A percentile compares a stretch with the other conserved stretches of the same genome.
Evolutionary conservation across 1,140 invertebrate genomes (phyloP).

Genomic region (Centruroides vittatus): DNA sequence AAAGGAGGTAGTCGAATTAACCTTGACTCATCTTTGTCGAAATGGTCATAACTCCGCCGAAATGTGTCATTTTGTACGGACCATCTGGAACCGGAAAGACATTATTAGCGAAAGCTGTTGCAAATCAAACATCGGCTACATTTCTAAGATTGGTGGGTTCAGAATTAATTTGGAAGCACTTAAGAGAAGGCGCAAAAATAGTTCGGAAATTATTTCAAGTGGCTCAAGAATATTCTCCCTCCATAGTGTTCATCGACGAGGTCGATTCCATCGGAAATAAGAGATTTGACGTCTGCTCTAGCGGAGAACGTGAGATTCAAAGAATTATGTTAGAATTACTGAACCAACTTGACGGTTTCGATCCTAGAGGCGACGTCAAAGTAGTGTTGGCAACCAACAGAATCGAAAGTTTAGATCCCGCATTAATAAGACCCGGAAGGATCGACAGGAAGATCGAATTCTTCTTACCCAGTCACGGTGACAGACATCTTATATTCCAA

Average conservation of each 20-base stretch:
- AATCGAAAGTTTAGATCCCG: conserved; percentile 98
- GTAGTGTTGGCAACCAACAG: conserved; percentile 99
- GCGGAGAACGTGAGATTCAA: conserved; percentile 98
- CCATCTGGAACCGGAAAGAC: conserved; percentile 57
- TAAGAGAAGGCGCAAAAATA: conserved; percentile 96
- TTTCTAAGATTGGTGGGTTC: conserved; percentile 97
- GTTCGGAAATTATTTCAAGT: conserved; percentile 95
- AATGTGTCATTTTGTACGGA: conserved; percentile 68
- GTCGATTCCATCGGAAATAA: conserved; percentile 99
- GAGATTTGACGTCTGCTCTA: conserved; percentile 97
- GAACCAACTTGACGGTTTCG: conserved; percentile 98
- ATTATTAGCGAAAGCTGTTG: conserved; percentile 94
- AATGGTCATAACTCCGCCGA: conserved; percentile 99
- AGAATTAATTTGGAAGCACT: conserved; percentile 97
- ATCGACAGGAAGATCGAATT: conserved; percentile 99
- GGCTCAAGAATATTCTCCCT: conserved; percentile 97
- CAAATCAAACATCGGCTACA: conserved; percentile 98
- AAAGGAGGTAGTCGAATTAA: conserved; percentile 96
- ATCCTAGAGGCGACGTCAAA: conserved; percentile 89
- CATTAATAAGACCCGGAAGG: conserved; percentile 92
- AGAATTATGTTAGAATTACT: conserved; percentile 98
- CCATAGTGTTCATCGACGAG: conserved; percentile 99
- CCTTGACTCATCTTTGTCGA: conserved; percentile 99
- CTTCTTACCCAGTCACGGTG: conserved; percentile 97
- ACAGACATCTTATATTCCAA: conserved; percentile 92